Conservation (phyloP, 1,140 invertebrate genomes). For the Micrasema minimum region DNA sequence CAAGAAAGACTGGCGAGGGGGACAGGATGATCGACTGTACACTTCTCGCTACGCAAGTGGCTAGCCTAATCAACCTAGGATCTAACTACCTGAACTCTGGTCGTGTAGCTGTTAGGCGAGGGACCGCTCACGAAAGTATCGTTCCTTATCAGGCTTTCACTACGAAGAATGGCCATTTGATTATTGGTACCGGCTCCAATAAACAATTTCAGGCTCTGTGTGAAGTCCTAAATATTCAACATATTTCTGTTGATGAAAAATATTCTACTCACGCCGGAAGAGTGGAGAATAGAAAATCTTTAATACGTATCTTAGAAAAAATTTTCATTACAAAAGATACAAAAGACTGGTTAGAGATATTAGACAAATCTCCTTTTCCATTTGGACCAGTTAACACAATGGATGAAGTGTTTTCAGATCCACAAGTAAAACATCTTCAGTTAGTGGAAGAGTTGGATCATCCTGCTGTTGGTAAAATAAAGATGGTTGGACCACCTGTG, state of each 20-base stretch:
- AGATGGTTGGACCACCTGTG: conserved; percentile 88
- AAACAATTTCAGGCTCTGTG: conserved; percentile 80
- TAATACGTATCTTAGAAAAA: conserved; percentile 73
- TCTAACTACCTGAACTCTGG: conserved; percentile 92
- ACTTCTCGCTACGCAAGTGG: conserved; percentile 91
- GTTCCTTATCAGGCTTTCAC: conserved; percentile 93
- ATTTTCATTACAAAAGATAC: conserved; percentile 76
- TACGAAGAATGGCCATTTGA: conserved; percentile 85
- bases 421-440: conserved; percentile 80
- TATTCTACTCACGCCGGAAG: conserved; percentile 79
- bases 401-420: conserved; percentile 86
- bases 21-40: conserved; percentile 96
- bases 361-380: conserved; percentile 83
- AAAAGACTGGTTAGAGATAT: conserved; percentile 79
- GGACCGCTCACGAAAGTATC: conserved; percentile 93
- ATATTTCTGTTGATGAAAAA: conserved; percentile 72
- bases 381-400: conserved; percentile 92
- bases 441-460: conserved; percentile 84
- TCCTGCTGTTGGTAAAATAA: conserved; percentile 75
- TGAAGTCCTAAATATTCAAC: conserved; percentile 69
- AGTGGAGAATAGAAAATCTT: conserved; percentile 79
- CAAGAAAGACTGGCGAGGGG: conserved; percentile 77
- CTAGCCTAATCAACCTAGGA: conserved; percentile 88
- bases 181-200: conserved; percentile 86
- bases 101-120: conserved; percentile 80